These are phyloP conservation scores for Drosophila malerkotliana DNA, from an alignment of 1,140 invertebrate species.

Conservation along the genomic window DNA sequence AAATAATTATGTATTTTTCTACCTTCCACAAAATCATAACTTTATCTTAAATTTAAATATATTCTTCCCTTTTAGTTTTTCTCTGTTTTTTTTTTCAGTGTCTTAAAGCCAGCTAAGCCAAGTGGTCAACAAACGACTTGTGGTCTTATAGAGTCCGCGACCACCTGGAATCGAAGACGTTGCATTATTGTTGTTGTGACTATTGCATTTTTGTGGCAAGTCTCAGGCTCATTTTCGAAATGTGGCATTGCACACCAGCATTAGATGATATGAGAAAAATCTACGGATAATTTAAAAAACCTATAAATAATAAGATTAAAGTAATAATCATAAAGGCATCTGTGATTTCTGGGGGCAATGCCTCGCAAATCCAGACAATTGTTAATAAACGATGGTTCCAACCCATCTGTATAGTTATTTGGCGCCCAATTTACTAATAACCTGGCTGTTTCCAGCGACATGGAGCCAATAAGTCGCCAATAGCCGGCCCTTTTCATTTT, in stretches of 20 bases:
- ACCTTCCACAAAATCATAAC: background rate
- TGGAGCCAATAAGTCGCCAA: conserved; percentile 52
- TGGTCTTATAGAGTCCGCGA: conserved; percentile 27
- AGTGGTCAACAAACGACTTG: conserved; percentile 26
- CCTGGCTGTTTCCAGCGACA: conserved; percentile 20
- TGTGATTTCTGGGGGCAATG: conserved; percentile 21
- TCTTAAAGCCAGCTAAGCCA: conserved; percentile 9
- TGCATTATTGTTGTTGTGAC: conserved; percentile 21
- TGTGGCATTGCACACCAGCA: background rate
- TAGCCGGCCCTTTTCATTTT: conserved; percentile 15
- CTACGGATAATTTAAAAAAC: background rate
- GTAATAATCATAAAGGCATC: background rate
- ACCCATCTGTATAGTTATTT: conserved; percentile 38
- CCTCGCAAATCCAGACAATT: conserved; percentile 30
- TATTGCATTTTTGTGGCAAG: background rate
- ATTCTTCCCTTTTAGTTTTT: background rate
- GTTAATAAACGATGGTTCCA: conserved; percentile 3
- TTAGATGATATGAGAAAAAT: background rate
- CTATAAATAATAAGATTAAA: background rate
- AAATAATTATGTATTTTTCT: background rate
- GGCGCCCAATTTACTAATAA: conserved; percentile 77
- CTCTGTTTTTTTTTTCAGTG: background rate
- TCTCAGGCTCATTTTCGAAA: conserved; percentile 1
- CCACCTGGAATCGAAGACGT: conserved; percentile 47
- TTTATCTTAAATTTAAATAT: too few species aligned